A percentile compares a stretch with the other conserved stretches of the same genome.
Conservation (phyloP, 2,797 vertebrate genomes). For the Oryzias sinensis region DNA sequence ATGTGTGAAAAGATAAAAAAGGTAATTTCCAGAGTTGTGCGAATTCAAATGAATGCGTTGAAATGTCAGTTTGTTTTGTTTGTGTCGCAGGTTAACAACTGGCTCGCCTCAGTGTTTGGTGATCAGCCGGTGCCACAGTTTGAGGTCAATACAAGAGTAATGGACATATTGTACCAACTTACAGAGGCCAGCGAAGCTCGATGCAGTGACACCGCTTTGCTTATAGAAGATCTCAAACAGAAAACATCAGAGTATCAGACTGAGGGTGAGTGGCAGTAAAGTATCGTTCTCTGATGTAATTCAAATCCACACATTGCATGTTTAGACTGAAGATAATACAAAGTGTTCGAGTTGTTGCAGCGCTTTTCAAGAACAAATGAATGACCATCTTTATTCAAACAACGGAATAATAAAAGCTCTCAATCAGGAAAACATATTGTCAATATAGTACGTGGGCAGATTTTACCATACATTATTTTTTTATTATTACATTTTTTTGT, state of each 20-base stretch:
- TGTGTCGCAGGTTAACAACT: constrained; percentile 77
- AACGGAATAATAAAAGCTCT: too few species aligned
- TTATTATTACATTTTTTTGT: too few species aligned
- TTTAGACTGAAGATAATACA: too few species aligned
- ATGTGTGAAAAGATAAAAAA: constrained; percentile 76
- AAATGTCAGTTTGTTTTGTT: not conserved
- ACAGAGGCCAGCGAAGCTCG: constrained; percentile 67
- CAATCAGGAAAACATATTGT: too few species aligned
- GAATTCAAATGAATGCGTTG: accelerated
- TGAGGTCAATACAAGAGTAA: constrained; percentile 77
- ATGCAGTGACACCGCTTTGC: constrained; percentile 72
- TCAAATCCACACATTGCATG: too few species aligned
- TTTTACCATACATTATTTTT: too few species aligned
- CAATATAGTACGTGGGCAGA: too few species aligned
- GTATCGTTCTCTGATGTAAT: not conserved
- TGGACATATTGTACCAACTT: constrained; percentile 79
- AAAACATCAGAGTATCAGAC: constrained; percentile 77
- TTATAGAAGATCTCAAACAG: constrained; percentile 79
- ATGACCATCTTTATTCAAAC: too few species aligned
- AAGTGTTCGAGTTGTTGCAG: too few species aligned
- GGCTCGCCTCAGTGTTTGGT: constrained; percentile 79
- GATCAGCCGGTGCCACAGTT: constrained; percentile 72
- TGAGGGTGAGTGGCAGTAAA: constrained; percentile 73
- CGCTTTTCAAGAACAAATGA: too few species aligned
- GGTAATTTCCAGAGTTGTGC: constrained; percentile 33